Percentiles rank a stretch among this genome's conserved stretches.
Evolutionary conservation across 1,140 invertebrate genomes (phyloP).

Genomic region (Bombus haemorrhoidalis): DNA sequence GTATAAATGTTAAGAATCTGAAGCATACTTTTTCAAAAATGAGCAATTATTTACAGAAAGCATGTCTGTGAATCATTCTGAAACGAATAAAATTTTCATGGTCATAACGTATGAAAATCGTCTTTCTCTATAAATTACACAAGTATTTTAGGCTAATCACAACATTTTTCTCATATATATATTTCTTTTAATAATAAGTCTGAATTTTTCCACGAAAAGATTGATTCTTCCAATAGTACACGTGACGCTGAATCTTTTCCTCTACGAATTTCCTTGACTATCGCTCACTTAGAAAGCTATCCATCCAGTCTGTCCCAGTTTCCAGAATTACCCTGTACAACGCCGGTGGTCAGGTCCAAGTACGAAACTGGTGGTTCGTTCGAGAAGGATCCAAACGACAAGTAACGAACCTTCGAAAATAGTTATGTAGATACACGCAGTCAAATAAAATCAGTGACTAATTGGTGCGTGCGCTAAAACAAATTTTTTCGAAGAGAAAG

Average conservation of each 20-base stretch:
- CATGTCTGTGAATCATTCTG: too few species aligned
- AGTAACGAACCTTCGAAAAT: conserved; percentile 12
- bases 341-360: neutral
- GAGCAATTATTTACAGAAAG: too few species aligned
- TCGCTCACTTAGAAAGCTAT: neutral
- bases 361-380: neutral
- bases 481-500: conserved; percentile 30
- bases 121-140: neutral
- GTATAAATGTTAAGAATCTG: too few species aligned
- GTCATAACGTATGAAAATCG: too few species aligned
- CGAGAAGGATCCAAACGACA: neutral
- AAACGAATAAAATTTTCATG: too few species aligned
- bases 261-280: neutral
- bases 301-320: neutral
- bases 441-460: conserved; percentile 34
- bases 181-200: too few species aligned
- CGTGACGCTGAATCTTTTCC: neutral
- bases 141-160: neutral
- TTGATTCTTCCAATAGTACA: too few species aligned
- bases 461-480: neutral
- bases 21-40: too few species aligned
- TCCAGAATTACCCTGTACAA: neutral
- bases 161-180: fast-evolving
- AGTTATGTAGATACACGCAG: neutral
- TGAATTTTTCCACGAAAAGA: too few species aligned